phyloP scores from a whole-genome alignment of 2,113 vertebrate species.

The Calypte anna region DNA sequence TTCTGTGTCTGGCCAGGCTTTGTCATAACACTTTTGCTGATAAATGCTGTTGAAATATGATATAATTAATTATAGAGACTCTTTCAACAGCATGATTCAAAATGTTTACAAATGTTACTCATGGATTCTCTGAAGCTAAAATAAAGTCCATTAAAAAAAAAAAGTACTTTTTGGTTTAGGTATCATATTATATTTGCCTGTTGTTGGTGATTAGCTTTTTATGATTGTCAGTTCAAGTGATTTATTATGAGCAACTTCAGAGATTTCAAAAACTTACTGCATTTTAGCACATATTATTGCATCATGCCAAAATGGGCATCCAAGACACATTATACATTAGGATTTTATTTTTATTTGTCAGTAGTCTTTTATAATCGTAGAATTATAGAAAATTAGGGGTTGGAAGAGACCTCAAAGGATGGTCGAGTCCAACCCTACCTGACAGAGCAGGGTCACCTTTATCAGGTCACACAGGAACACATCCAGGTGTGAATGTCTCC shows the following conservation, averaged over 20 bases:
- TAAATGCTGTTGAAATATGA: background rate
- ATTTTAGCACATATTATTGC: background rate
- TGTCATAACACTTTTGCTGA: background rate
- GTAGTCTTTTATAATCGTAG: too few relatives aligned
- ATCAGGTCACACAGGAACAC: too few relatives aligned
- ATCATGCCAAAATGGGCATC: background rate
- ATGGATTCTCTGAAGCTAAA: background rate
- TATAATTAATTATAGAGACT: background rate
- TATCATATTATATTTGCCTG: background rate
- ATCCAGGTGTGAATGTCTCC: too few relatives aligned
- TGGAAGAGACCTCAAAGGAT: too few relatives aligned
- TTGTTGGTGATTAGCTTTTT: background rate
- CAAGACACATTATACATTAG: background rate
- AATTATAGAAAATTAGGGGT: too few relatives aligned
- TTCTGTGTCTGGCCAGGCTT: background rate
- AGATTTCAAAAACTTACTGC: background rate
- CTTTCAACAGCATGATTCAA: background rate
- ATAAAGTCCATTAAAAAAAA: background rate
- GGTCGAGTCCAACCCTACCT: too few relatives aligned
- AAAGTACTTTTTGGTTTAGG: background rate
- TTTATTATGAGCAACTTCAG: background rate
- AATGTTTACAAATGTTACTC: background rate
- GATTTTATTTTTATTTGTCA: background rate
- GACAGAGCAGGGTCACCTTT: too few relatives aligned
- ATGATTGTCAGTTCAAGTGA: background rate